Evolutionary conservation across 2,797 vertebrate species (phyloP).

Genomic region (Neopelma chrysocephalum): DNA sequence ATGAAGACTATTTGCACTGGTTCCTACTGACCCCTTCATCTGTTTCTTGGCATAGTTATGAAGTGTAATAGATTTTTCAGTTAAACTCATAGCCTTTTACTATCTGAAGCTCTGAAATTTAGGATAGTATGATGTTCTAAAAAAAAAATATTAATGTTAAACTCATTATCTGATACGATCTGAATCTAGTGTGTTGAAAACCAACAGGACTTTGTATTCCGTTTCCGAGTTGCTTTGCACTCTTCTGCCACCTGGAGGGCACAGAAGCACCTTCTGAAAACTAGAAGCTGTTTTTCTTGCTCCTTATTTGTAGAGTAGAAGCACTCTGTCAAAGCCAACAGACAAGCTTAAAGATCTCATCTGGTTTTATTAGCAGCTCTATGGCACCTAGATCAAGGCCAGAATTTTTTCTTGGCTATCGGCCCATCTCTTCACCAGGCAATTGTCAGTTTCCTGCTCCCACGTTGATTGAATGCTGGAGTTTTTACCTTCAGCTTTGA

Average conservation of each 20-base stretch:
- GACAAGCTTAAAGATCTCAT: background rate
- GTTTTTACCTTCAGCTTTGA: background rate
- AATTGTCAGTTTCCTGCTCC: background rate
- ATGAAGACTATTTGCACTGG: background rate
- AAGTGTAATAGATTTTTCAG: background rate
- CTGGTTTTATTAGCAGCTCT: background rate
- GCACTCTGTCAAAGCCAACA: background rate
- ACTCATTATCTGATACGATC: background rate
- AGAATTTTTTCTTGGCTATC: background rate
- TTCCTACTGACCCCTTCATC: background rate
- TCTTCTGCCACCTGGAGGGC: background rate
- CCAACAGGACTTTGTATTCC: background rate
- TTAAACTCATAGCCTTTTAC: background rate
- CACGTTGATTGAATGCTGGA: rapidly evolving
- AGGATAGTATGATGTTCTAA: background rate
- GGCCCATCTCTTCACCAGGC: background rate
- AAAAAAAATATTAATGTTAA: background rate
- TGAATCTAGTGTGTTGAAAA: background rate
- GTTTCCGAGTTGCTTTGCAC: background rate
- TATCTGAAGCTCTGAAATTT: background rate
- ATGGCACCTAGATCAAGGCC: background rate
- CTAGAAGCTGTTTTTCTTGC: background rate
- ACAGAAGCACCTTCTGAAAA: background rate
- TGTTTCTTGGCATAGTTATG: background rate
- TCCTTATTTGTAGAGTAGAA: background rate